Base-by-base conservation (phyloP, 2,113 vertebrate species). In the Hepsetus odoe region DNA sequence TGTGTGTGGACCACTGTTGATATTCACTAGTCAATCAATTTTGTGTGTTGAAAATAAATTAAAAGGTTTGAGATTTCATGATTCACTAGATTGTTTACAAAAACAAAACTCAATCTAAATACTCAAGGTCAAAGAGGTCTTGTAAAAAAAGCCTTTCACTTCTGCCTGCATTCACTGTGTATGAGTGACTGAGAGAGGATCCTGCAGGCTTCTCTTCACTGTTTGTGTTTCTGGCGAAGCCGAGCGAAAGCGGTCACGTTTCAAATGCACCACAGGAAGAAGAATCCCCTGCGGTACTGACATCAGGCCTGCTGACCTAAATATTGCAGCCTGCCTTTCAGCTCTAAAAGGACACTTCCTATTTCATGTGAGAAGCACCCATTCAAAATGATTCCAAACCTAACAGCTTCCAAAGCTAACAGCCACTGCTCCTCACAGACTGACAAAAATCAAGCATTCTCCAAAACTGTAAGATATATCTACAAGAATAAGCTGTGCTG, bases 221-320 rank as follows among this genome's bases (percentile, higher is more conserved):
- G 51, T 55, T 55, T 53, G 10, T 32, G 13, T 33, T 12, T 77
- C 49, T 32, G 26, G 49, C 51, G 30, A 26, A 65, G 32, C 55
- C 28, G 14, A 46, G 40, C 40, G 16, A 74, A 53, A 64, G 69
- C 33, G 56, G 67, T 59, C 44, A 26, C 32, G 32, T n/a, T 58
- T 51, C 28, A 62, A 62, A 24, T 62, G 14, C 53, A 49, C 67
- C 44, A 77, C 56, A 84, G 82, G 69, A 80, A 71, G 72, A 32
- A 26, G 46, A 77, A 82, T 74, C 62, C 72, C 68, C 67, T 53
- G 30, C 26, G 49, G 76, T 67, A 38, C 33, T 68, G 58, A 74
- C 69, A 79, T 74, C 78, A 69, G 69, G 55, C 58, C 44, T 38
- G 49, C 75, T 83, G 79, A 81, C 79, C 78, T 74, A 79, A 79